Evolutionary conservation across 2,888 invertebrate species (phyloP).

Genomic region (Cheilosia variabilis): DNA sequence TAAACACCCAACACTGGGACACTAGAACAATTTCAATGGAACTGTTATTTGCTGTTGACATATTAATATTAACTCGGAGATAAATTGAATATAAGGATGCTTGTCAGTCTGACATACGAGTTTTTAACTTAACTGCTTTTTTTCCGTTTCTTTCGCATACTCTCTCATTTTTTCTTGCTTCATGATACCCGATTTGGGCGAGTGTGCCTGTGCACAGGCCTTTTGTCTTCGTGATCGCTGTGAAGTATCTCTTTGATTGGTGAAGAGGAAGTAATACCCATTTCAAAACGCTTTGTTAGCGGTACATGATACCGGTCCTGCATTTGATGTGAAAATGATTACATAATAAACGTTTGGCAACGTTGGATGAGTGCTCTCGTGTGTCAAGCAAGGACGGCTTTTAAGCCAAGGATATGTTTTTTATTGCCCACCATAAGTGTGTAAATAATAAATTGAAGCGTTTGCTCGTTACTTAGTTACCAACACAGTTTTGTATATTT

Average conservation of each 20-base stretch:
- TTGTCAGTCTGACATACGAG: slow-evolving; percentile 66
- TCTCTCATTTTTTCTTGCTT: not conserved
- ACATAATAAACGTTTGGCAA: slow-evolving; percentile 23
- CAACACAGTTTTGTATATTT: too few relatives aligned
- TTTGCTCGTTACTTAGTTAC: too few relatives aligned
- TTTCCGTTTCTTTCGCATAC: not conserved
- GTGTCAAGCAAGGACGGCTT: not conserved
- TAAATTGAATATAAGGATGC: slow-evolving; percentile 65
- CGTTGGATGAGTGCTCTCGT: not conserved
- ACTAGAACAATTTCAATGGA: slow-evolving; percentile 50
- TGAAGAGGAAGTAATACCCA: slow-evolving; percentile 40
- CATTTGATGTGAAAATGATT: slow-evolving; percentile 57
- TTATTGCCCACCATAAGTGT: not conserved
- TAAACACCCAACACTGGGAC: not conserved
- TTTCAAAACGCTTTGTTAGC: slow-evolving; percentile 7
- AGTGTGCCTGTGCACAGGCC: not conserved
- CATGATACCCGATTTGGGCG: not conserved
- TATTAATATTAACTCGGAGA: slow-evolving; percentile 66
- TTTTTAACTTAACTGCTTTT: slow-evolving; percentile 45
- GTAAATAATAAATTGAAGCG: too few relatives aligned
- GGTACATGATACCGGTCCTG: slow-evolving; percentile 28
- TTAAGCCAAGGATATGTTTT: not conserved
- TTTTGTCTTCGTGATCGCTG: not conserved
- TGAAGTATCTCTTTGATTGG: slow-evolving; percentile 41
- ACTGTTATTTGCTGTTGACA: slow-evolving; percentile 67